Evolutionary conservation across 2,797 vertebrate genomes (phyloP).

Genomic region (Halcyon leucocephala): DNA sequence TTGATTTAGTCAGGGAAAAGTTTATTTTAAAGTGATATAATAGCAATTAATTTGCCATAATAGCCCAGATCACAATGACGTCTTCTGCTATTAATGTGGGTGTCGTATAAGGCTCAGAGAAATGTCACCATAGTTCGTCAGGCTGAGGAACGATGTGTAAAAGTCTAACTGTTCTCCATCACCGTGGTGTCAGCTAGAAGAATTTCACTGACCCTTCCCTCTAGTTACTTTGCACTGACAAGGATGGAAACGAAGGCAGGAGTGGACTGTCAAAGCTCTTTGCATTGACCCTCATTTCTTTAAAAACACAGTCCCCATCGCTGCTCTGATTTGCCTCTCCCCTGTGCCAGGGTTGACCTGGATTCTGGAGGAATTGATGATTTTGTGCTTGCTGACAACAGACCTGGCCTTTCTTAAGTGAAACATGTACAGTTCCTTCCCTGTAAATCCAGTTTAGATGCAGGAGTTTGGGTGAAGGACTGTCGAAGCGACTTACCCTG

Average conservation of each 20-base stretch:
- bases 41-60: neutral
- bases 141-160: neutral
- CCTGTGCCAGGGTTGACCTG: neutral
- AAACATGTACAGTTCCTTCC: neutral
- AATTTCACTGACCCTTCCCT: neutral
- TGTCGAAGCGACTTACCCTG: neutral
- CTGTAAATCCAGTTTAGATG: neutral
- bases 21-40: slow-evolving; percentile 14
- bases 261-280: neutral
- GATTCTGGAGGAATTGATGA: neutral
- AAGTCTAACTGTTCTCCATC: neutral
- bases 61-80: neutral
- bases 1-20: neutral
- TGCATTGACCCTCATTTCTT: neutral
- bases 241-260: neutral
- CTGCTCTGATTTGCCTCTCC: neutral
- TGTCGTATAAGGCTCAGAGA: neutral
- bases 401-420: neutral
- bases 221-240: neutral
- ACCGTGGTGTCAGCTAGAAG: neutral
- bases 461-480: neutral
- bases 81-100: neutral
- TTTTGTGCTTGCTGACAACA: neutral
- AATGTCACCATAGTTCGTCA: neutral
- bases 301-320: accelerated